A percentile compares a stretch with the other conserved stretches of the same genome.
These are phyloP conservation scores for Drosophila nr. medialis DNA, from an alignment of 2,888 invertebrate species.

Conservation along the genomic window DNA sequence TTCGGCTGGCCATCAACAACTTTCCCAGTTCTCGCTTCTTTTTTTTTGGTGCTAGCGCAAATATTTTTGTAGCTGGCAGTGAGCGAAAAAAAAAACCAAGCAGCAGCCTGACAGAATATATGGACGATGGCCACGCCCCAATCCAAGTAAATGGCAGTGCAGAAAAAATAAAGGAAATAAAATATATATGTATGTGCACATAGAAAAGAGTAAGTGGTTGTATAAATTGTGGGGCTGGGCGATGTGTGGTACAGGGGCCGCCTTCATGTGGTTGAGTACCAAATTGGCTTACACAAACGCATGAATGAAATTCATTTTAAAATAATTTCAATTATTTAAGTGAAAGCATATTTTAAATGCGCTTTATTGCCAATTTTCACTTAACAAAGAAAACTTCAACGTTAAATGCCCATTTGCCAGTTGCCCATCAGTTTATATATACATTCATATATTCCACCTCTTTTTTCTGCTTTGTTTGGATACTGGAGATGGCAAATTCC, in stretches of 20 bases:
- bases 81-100: conserved; percentile 39
- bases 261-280: conserved; percentile 41
- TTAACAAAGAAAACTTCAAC: conserved; percentile 54
- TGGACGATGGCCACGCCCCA: conserved; percentile 67
- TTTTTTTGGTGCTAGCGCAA: conserved; percentile 50
- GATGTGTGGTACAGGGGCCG: conserved; percentile 4
- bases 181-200: neutral
- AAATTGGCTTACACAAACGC: conserved; percentile 47
- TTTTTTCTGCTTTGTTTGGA: neutral
- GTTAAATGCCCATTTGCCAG: conserved; percentile 38
- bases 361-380: conserved; percentile 73
- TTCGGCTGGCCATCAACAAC: conserved; percentile 53
- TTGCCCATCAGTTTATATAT: conserved; percentile 17
- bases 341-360: conserved; percentile 74
- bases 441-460: neutral
- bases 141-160: conserved; percentile 17
- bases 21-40: conserved; percentile 11
- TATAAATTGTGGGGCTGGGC: conserved; percentile 30
- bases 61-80: conserved; percentile 62
- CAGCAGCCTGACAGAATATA: conserved; percentile 63
- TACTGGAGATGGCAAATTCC: conserved; percentile 4
- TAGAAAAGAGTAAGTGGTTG: conserved; percentile 23
- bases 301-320: conserved; percentile 60
- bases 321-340: conserved; percentile 73
- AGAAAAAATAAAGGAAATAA: conserved; percentile 20